Evolutionary conservation across 2,797 vertebrate species (phyloP), one percentile per base, ranked within the genome.

Genomic region (Sebastiscus tertius): DNA sequence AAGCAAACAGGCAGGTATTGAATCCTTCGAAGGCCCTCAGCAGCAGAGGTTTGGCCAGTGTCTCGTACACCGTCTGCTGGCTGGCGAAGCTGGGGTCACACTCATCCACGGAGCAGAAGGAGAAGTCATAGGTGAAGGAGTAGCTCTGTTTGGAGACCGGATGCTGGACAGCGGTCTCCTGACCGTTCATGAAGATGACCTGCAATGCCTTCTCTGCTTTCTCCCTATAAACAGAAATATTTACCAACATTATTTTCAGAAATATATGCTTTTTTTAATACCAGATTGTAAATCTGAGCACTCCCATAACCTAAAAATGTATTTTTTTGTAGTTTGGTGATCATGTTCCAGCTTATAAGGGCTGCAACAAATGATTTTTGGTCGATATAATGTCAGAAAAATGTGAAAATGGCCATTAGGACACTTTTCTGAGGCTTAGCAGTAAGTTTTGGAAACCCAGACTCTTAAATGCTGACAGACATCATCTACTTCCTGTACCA

Each of bases 1-100:
- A 99, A 16, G 98, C 98, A 90, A 99, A 99, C 31, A 99, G 94
- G 80, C 98, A 99, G 54, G 97, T 94, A 20, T 99, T 99, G 84
- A 97, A 99, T 22, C 98, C 98, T 83, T 98, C 96, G n/a, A 99
- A 97, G 26, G 98, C 97, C 89, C 96, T 95, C 61, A 97, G 94
- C 0, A 99, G 94, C 59, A 99, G 95, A 0, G 98, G 99, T 14
- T 92, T 88, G 1, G 96, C 98, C 70, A 99, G 82, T 0, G 88
- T 95, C 80, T 96, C 84, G 31, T 99, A 99, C 73, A 99, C 94
- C 0, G 67, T 84, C 31, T 94, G 91, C 90, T 99, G 99, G 89
- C 94, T 94, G 59, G 97, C 96, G 59, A 97, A 98, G 65, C 73
- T 20, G 2, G 95, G 88, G 14, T 97, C 92, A 0, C 16, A 5